These are phyloP conservation scores for Apostichopus californicus DNA, from an alignment of 35 echinoderm and acorn worm species.

Conservation along the genomic window DNA sequence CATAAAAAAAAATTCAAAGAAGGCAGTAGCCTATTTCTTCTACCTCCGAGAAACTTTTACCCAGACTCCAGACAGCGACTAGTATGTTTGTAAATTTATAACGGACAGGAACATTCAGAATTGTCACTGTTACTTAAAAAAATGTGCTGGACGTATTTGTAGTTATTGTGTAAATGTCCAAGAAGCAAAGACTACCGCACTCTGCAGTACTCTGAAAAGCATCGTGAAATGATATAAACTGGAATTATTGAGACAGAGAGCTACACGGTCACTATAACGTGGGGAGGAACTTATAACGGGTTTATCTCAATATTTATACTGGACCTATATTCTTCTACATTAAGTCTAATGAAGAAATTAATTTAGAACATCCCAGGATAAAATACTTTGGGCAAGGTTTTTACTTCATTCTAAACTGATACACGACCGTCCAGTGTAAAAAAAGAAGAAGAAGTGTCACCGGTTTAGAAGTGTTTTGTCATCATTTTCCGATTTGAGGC, in stretches of 20 bases:
- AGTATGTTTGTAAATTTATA: not conserved
- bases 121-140: constrained; percentile 55
- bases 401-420: too few relatives aligned
- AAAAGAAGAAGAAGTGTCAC: too few relatives aligned
- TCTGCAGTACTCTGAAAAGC: not conserved
- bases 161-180: constrained; percentile 48
- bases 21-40: not conserved
- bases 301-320: too few relatives aligned
- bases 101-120: constrained; percentile 57
- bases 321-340: too few relatives aligned
- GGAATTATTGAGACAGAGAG: constrained; percentile 11
- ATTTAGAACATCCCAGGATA: too few relatives aligned
- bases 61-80: not conserved
- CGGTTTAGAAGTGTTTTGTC: too few relatives aligned
- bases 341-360: too few relatives aligned
- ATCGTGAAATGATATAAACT: constrained; percentile 27
- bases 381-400: too few relatives aligned
- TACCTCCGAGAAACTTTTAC: not conserved
- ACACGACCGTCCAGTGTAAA: too few relatives aligned
- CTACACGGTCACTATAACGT: constrained; percentile 45
- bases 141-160: constrained; percentile 46
- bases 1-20: not conserved
- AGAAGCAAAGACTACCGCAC: not conserved
- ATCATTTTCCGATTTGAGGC: too few relatives aligned
- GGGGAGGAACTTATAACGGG: not conserved